These are phyloP conservation scores for Coracias cyanogaster DNA, from an alignment of 2,797 vertebrate species.

Conservation along the genomic window DNA sequence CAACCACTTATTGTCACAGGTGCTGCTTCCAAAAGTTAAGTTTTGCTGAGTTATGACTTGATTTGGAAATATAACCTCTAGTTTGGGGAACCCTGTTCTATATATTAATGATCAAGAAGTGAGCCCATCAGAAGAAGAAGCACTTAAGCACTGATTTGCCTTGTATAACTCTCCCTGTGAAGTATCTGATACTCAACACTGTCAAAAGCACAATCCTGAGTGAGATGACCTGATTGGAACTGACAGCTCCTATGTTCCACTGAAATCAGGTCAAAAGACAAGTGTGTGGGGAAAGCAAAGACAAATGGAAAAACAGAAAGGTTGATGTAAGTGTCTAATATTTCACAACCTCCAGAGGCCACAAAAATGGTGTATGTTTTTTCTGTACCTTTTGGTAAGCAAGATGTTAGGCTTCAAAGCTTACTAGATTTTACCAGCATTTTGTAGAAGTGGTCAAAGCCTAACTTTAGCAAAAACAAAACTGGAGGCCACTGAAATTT, in stretches of 20 bases:
- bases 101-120: not conserved
- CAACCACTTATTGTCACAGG: not conserved
- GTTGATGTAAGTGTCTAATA: constrained; percentile 38
- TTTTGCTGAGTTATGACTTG: not conserved
- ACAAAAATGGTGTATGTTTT: not conserved
- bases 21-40: not conserved
- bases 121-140: not conserved
- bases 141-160: not conserved
- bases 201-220: constrained; percentile 37
- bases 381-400: not conserved
- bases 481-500: not conserved
- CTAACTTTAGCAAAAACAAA: not conserved
- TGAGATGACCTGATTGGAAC: constrained; percentile 13
- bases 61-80: not conserved
- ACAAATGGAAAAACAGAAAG: constrained; percentile 40
- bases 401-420: not conserved
- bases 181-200: not conserved
- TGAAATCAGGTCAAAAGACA: constrained; percentile 66
- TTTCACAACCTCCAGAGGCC: constrained; percentile 7
- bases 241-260: constrained; percentile 54
- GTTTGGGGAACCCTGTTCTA: not conserved
- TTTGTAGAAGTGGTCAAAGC: not conserved
- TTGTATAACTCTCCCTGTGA: not conserved
- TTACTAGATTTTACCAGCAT: not conserved
- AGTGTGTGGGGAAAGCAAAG: constrained; percentile 37